Conservation (phyloP, 2,113 vertebrate genomes). For the Leptobrachium ailaonicum region DNA sequence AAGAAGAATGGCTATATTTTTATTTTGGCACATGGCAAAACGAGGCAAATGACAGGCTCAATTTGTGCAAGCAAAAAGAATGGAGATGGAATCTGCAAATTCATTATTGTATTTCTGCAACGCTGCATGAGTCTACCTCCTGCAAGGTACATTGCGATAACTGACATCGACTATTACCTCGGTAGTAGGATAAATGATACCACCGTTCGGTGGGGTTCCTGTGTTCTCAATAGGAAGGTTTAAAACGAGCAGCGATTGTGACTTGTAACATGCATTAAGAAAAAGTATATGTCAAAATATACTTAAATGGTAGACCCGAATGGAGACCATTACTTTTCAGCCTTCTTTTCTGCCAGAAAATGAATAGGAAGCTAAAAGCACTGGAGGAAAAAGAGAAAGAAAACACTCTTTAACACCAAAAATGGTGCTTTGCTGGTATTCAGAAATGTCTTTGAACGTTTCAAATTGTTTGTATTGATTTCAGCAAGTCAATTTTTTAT, state of each 20-base stretch:
- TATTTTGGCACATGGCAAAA: slow-evolving; percentile 44
- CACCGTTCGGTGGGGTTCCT: slow-evolving; percentile 17
- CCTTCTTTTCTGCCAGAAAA: background rate
- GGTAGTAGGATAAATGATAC: slow-evolving; percentile 18
- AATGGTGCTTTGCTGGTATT: no score
- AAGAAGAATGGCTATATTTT: slow-evolving; percentile 52
- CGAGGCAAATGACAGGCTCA: slow-evolving; percentile 58
- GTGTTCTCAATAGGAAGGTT: slow-evolving; percentile 23
- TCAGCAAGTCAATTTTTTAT: no score
- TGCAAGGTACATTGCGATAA: slow-evolving; percentile 50
- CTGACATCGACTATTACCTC: slow-evolving; percentile 43
- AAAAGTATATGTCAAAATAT: slow-evolving; percentile 43
- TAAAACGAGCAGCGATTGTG: slow-evolving; percentile 15
- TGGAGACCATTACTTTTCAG: background rate
- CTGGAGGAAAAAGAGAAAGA: background rate
- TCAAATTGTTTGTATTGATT: no score
- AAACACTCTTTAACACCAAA: background rate
- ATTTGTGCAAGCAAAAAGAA: slow-evolving; percentile 51
- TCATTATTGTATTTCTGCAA: slow-evolving; percentile 54
- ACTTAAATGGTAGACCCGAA: background rate
- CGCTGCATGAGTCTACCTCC: slow-evolving; percentile 45
- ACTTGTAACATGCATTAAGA: slow-evolving; percentile 35
- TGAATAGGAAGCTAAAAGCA: slow-evolving; percentile 13
- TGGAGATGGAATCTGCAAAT: slow-evolving; percentile 54
- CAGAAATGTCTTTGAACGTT: no score